These are phyloP conservation scores for Montipora capricornis DNA, from an alignment of 64 coral and sea anemone species.

Conservation along the genomic window DNA sequence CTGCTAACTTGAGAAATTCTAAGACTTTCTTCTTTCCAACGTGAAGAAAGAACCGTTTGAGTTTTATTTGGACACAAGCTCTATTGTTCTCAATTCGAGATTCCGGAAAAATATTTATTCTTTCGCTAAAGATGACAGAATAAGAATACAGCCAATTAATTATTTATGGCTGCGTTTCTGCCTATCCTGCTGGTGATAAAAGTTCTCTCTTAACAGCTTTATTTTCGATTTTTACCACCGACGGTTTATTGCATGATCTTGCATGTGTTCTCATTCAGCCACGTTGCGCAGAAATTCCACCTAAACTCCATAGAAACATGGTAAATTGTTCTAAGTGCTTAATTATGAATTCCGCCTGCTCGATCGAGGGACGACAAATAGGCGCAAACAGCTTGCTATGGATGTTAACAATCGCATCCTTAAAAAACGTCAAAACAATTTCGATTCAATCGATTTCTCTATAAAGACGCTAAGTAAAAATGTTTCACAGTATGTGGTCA, in stretches of 20 bases:
- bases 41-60: neutral
- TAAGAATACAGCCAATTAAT: slow-evolving; percentile 12
- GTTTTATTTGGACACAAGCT: neutral
- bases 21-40: neutral
- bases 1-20: neutral
- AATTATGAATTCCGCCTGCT: neutral
- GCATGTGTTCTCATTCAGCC: neutral
- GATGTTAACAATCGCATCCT: neutral
- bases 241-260: neutral
- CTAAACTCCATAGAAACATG: neutral
- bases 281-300: neutral
- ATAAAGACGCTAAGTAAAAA: slow-evolving; percentile 27
- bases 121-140: neutral
- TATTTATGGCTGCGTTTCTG: neutral
- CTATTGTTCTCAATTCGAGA: neutral
- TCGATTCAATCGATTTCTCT: slow-evolving; percentile 25
- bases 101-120: neutral
- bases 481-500: slow-evolving; percentile 3
- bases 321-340: too few species aligned
- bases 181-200: neutral
- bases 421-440: slow-evolving; percentile 40
- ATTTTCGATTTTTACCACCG: neutral
- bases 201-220: too few species aligned
- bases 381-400: neutral
- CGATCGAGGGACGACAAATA: neutral